These are phyloP conservation scores for Metalampra italica DNA, from an alignment of 2,888 invertebrate genomes.

Conservation along the genomic window DNA sequence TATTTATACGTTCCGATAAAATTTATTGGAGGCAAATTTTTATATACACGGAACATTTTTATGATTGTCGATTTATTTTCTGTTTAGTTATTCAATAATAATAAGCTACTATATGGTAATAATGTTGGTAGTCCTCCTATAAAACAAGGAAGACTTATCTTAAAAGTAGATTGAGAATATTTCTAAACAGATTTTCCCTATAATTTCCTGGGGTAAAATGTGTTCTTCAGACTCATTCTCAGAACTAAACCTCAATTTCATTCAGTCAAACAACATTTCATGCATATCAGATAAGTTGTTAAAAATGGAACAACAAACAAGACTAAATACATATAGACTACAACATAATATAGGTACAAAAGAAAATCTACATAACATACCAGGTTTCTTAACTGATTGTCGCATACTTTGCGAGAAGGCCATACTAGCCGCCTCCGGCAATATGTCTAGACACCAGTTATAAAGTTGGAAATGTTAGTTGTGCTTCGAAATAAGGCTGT, in stretches of 20 bases:
- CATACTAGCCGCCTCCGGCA: background rate
- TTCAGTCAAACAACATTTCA: too few relatives aligned
- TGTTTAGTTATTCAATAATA: background rate
- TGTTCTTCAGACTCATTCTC: too few relatives aligned
- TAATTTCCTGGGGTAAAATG: too few relatives aligned
- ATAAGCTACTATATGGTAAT: background rate
- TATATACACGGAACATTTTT: slow-evolving; percentile 19
- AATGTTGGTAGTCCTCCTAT: too few relatives aligned
- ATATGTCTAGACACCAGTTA: background rate
- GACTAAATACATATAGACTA: too few relatives aligned
- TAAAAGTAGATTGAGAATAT: background rate
- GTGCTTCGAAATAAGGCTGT: background rate
- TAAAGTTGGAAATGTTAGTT: background rate
- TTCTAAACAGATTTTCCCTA: too few relatives aligned
- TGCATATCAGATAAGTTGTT: too few relatives aligned
- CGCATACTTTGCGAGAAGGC: background rate
- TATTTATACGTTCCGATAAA: slow-evolving; percentile 37
- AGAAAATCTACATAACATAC: background rate
- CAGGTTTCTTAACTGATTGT: background rate
- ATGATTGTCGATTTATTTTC: slow-evolving; percentile 12
- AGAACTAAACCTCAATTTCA: too few relatives aligned
- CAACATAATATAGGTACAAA: background rate
- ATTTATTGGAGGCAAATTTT: slow-evolving; percentile 36
- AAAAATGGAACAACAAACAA: too few relatives aligned
- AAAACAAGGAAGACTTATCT: background rate